phyloP scores from a whole-genome alignment of 2,888 invertebrate genomes.

The Drosophila suboccidentalis region DNA sequence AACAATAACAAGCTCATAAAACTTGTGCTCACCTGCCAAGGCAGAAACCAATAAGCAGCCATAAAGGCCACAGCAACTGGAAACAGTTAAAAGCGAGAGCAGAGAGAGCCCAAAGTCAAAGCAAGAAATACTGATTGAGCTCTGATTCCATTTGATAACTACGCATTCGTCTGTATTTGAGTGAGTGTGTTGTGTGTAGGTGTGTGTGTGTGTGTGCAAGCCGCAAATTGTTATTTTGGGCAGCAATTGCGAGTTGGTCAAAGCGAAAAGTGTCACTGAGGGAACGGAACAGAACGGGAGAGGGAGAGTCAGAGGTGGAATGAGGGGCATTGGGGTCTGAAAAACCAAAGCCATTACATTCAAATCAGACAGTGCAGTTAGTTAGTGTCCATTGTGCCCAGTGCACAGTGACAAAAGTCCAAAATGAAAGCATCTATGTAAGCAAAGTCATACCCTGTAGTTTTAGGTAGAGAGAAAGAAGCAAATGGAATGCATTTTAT shows the following conservation, averaged over 20 bases:
- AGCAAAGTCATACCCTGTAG: slow-evolving; percentile 9
- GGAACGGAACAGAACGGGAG: background rate
- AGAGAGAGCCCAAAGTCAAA: slow-evolving; percentile 51
- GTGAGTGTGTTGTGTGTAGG: slow-evolving; percentile 17
- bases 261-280: slow-evolving; percentile 45
- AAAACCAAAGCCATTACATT: slow-evolving; percentile 74
- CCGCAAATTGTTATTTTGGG: slow-evolving; percentile 60
- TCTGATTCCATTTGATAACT: slow-evolving; percentile 52
- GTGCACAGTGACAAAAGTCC: slow-evolving; percentile 14
- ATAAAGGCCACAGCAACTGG: slow-evolving; percentile 33
- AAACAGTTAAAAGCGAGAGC: slow-evolving; percentile 21
- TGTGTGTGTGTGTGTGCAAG: slow-evolving; percentile 18
- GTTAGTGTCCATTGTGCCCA: slow-evolving; percentile 76
- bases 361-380: slow-evolving; percentile 76
- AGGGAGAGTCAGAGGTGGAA: background rate
- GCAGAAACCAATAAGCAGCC: slow-evolving; percentile 67
- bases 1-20: slow-evolving; percentile 77
- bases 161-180: slow-evolving; percentile 16
- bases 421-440: background rate
- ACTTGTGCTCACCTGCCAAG: slow-evolving; percentile 56
- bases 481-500: background rate
- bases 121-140: slow-evolving; percentile 67
- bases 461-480: background rate
- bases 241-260: slow-evolving; percentile 40
- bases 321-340: slow-evolving; percentile 5